phyloP scores from a whole-genome alignment of 2,797 vertebrate species.

The Microhierax caerulescens region DNA sequence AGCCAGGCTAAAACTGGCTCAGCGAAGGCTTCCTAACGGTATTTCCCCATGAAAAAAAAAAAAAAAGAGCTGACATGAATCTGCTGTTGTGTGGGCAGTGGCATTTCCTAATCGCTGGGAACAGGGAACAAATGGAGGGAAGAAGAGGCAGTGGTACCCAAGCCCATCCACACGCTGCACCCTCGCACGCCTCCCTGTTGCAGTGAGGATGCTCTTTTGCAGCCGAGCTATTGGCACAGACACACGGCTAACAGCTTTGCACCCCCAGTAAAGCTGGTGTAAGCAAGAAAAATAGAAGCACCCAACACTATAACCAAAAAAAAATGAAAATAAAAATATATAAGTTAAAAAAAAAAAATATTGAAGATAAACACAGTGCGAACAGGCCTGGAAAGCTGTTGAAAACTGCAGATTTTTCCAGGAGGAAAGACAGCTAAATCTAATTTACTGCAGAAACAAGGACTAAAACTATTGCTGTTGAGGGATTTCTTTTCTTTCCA shows the following conservation, averaged over 20 bases:
- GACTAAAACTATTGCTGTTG: not conserved
- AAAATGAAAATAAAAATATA: not conserved
- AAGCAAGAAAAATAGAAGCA: not conserved
- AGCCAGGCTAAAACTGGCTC: not conserved
- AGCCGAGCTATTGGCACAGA: not conserved
- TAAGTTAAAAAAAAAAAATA: not conserved
- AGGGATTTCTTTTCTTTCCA: not conserved
- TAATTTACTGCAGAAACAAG: not conserved
- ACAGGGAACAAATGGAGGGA: accelerated
- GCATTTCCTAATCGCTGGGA: accelerated
- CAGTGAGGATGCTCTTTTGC: not conserved
- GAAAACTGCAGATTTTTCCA: not conserved
- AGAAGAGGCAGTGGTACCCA: not conserved
- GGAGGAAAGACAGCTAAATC: not conserved
- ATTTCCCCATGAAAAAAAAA: not conserved
- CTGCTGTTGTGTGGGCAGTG: accelerated
- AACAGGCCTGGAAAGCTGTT: conserved; percentile 13
- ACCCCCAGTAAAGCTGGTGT: not conserved
- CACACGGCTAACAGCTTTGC: not conserved
- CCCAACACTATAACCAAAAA: not conserved
- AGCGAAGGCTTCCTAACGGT: not conserved
- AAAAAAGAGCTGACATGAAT: no score
- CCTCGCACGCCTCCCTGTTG: accelerated
- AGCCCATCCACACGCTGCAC: not conserved
- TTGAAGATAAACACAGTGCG: not conserved